Evolutionary conservation across 2,888 invertebrate species (phyloP).

Genomic region (Miltochrista miniata): DNA sequence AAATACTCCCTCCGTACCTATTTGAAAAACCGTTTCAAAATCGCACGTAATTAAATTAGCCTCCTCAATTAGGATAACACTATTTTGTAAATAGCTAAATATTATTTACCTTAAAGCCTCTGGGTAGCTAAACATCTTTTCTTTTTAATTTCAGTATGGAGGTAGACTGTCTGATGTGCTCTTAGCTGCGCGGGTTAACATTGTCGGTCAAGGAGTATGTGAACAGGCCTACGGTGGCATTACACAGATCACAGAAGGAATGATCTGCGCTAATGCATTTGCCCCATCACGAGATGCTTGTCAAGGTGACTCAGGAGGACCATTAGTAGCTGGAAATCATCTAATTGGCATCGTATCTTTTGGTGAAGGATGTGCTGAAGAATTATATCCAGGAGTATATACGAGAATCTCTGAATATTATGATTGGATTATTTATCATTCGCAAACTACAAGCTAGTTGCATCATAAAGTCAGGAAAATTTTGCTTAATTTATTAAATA

Average conservation of each 20-base stretch:
- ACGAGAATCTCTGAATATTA: slow-evolving; percentile 73
- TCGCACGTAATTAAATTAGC: no score
- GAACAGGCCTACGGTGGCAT: slow-evolving; percentile 59
- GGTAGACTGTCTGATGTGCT: slow-evolving; percentile 59
- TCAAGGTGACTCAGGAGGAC: slow-evolving; percentile 85
- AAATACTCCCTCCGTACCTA: no score
- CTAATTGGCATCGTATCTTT: slow-evolving; percentile 83
- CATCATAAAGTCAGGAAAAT: no score
- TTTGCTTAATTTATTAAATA: no score
- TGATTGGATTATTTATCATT: slow-evolving; percentile 55
- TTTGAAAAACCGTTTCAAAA: no score
- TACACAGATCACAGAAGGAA: slow-evolving; percentile 58
- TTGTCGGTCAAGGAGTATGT: slow-evolving; percentile 66
- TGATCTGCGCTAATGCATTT: slow-evolving; percentile 69
- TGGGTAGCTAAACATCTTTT: no score
- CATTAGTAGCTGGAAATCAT: slow-evolving; percentile 70
- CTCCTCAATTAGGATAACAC: no score
- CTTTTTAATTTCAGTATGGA: slow-evolving; percentile 54
- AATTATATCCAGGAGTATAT: slow-evolving; percentile 82
- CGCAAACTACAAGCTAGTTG: neutral
- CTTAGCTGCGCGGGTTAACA: slow-evolving; percentile 62
- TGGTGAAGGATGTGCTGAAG: slow-evolving; percentile 82
- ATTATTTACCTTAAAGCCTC: no score
- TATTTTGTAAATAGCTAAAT: no score
- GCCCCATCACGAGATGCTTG: slow-evolving; percentile 72